phyloP scores from a whole-genome alignment of 1,140 invertebrate genomes.

The Ceratina australensis region DNA sequence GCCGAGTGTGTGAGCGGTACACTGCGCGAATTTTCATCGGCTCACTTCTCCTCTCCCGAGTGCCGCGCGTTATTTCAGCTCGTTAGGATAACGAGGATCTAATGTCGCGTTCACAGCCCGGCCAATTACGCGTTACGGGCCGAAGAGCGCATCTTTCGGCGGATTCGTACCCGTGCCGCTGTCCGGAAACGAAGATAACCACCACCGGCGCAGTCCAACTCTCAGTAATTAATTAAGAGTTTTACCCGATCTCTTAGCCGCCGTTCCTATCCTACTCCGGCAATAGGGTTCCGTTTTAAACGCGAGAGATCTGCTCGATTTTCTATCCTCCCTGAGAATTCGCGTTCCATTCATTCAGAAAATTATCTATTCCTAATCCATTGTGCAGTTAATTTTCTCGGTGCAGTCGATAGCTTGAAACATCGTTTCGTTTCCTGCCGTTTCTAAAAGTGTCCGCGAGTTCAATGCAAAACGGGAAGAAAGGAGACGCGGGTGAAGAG shows the following conservation, averaged over 20 bases:
- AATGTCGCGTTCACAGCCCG: conserved; percentile 75
- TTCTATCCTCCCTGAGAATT: too few relatives aligned
- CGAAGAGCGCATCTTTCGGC: conserved; percentile 60
- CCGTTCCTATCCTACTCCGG: neutral
- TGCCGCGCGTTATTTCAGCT: conserved; percentile 72
- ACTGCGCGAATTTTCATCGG: conserved; percentile 51
- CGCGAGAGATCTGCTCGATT: neutral
- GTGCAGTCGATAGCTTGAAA: too few relatives aligned
- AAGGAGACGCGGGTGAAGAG: conserved; percentile 3
- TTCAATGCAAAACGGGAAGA: conserved; percentile 14
- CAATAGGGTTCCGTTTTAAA: neutral
- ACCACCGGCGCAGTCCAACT: conserved; percentile 1
- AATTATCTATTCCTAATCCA: too few relatives aligned
- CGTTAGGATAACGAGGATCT: conserved; percentile 79
- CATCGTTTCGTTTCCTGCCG: too few relatives aligned
- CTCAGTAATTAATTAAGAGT: conserved; percentile 24
- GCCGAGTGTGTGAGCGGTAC: neutral
- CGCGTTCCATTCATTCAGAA: too few relatives aligned
- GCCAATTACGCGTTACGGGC: conserved; percentile 74
- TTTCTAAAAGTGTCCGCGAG: too few relatives aligned
- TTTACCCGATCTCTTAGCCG: neutral
- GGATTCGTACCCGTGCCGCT: conserved; percentile 48
- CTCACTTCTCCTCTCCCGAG: conserved; percentile 36
- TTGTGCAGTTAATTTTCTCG: too few relatives aligned
- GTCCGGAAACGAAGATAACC: conserved; percentile 36